These are phyloP conservation scores for Varanus komodoensis DNA, from an alignment of 2,113 vertebrate genomes.

Conservation along the genomic window DNA sequence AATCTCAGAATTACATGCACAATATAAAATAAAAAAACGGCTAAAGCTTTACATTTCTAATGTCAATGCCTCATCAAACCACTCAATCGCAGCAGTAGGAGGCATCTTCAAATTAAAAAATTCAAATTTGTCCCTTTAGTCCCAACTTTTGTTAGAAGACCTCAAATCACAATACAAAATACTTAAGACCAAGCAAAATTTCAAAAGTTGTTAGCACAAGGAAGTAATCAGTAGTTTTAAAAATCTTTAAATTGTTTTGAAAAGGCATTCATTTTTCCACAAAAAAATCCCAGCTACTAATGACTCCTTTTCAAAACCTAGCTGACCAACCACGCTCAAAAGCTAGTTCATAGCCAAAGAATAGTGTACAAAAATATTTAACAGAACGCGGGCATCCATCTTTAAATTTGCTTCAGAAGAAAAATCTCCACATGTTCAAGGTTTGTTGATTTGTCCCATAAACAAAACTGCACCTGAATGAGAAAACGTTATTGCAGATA, in stretches of 20 bases:
- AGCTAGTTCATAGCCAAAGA: slow-evolving; percentile 74
- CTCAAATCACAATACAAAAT: slow-evolving; percentile 72
- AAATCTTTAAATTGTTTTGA: slow-evolving; percentile 72
- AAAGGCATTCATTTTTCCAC: slow-evolving; percentile 64
- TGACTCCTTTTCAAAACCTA: slow-evolving; percentile 67
- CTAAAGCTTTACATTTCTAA: slow-evolving; percentile 72
- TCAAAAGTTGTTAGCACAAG: slow-evolving; percentile 73
- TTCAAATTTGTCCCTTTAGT: slow-evolving; percentile 59
- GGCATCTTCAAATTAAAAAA: slow-evolving; percentile 72
- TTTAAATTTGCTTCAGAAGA: slow-evolving; percentile 61
- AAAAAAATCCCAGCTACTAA: slow-evolving; percentile 62
- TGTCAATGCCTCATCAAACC: slow-evolving; percentile 70
- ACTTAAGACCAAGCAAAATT: slow-evolving; percentile 78
- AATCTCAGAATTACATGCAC: slow-evolving; percentile 82
- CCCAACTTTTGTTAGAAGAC: slow-evolving; percentile 72
- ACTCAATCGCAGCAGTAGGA: slow-evolving; percentile 69
- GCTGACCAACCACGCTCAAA: slow-evolving; percentile 62
- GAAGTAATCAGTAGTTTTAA: slow-evolving; percentile 80
- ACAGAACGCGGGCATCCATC: slow-evolving; percentile 69
- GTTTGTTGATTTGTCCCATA: slow-evolving; percentile 94
- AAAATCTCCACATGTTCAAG: slow-evolving; percentile 75
- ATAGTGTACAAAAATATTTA: slow-evolving; percentile 79
- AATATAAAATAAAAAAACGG: slow-evolving; percentile 74
- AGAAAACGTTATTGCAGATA: slow-evolving; percentile 42
- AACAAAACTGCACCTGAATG: slow-evolving; percentile 92